These are phyloP conservation scores for Belonocnema kinseyi DNA, from an alignment of 1,140 invertebrate species.

Conservation along the genomic window DNA sequence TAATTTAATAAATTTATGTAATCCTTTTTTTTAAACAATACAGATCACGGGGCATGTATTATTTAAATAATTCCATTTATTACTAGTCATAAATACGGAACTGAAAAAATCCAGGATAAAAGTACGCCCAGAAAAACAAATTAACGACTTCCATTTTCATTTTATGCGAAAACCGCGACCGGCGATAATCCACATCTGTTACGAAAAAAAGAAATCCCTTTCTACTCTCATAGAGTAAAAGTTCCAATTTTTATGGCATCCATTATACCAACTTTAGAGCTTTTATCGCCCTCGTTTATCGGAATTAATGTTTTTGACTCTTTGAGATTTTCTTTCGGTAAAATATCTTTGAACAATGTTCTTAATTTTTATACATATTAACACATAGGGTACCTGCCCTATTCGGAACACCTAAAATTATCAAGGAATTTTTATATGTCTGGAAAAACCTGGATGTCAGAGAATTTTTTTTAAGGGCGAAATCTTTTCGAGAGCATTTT, in stretches of 20 bases:
- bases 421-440: no score
- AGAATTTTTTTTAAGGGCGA: no score
- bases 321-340: background rate
- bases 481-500: no score
- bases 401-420: no score
- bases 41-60: no score
- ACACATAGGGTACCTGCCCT: background rate
- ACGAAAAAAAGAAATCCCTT: background rate
- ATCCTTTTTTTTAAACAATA: no score
- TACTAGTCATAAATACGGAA: background rate
- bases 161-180: conserved; percentile 24
- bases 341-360: background rate
- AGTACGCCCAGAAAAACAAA: background rate
- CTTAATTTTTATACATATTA: background rate
- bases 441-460: no score
- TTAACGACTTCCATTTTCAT: conserved; percentile 18
- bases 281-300: conserved; percentile 11
- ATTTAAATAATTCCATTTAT: no score
- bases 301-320: conserved; percentile 16
- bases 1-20: no score
- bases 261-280: conserved; percentile 12
- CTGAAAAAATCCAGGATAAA: background rate
- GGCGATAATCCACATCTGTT: conserved; percentile 15
- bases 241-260: background rate
- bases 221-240: background rate